Percentiles rank a stretch among this genome's conserved stretches.
phyloP scores from a whole-genome alignment of 2,888 invertebrate genomes.

The Phyto melanocephala region DNA sequence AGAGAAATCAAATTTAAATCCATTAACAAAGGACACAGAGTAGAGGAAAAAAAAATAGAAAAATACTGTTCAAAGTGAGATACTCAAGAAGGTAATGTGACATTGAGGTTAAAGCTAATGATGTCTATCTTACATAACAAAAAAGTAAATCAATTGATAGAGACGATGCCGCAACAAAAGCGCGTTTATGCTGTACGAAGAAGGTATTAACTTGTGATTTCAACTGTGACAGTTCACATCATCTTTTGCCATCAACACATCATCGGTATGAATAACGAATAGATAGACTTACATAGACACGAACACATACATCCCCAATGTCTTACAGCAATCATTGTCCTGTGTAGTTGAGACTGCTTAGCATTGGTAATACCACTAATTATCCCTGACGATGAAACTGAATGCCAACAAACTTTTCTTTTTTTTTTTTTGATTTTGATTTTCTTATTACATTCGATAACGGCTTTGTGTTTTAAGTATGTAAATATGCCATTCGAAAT shows the following conservation, averaged over 20 bases:
- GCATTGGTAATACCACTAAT: conserved; percentile 75
- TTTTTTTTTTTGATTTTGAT: conserved; percentile 47
- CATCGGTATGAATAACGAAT: conserved; percentile 42
- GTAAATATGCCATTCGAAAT: conserved; percentile 31
- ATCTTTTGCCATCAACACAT: conserved; percentile 53
- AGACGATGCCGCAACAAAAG: conserved; percentile 21
- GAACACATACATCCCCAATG: not conserved
- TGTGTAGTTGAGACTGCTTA: conserved; percentile 69
- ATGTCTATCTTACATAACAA: conserved; percentile 14
- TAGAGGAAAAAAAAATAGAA: conserved; percentile 1
- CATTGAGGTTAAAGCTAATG: conserved; percentile 14
- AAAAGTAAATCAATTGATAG: conserved; percentile 59
- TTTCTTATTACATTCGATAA: conserved; percentile 28
- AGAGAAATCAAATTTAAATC: conserved; percentile 71
- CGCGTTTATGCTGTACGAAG: conserved; percentile 54
- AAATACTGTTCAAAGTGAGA: no score
- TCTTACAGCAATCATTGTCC: conserved; percentile 35
- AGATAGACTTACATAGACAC: not conserved
- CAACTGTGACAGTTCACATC: conserved; percentile 77
- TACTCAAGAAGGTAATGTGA: conserved; percentile 10
- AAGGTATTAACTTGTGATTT: conserved; percentile 76
- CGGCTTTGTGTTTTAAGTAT: conserved; percentile 8
- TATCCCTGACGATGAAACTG: conserved; percentile 69
- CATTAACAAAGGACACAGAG: conserved; percentile 70
- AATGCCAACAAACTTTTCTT: conserved; percentile 58